Conservation (phyloP, 2,888 invertebrate genomes). For the Limulus polyphemus region DNA sequence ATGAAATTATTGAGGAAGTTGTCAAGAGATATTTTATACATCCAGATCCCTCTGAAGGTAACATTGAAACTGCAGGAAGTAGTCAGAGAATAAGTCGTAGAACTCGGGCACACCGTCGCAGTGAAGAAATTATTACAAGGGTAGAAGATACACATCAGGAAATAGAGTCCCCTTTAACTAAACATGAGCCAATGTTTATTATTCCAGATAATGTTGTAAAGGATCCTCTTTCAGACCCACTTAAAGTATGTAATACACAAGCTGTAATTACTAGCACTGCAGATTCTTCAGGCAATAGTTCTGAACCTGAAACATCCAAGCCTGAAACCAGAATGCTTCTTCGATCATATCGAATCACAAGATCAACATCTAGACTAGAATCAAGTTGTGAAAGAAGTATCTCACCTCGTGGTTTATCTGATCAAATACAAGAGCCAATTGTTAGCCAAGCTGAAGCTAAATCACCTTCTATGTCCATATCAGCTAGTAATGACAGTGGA, state of each 20-base stretch:
- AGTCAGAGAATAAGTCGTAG: slow-evolving; percentile 15
- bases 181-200: slow-evolving; percentile 1
- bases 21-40: slow-evolving; percentile 48
- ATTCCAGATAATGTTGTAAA: slow-evolving; percentile 1
- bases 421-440: neutral
- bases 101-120: slow-evolving; percentile 21
- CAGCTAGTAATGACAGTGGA: neutral
- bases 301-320: neutral
- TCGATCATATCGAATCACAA: slow-evolving; percentile 21
- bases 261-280: no score
- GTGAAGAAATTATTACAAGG: slow-evolving; percentile 21
- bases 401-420: neutral
- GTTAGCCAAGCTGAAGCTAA: no score
- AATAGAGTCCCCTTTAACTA: slow-evolving; percentile 1
- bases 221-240: neutral
- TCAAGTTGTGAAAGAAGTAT: neutral
- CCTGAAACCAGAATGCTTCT: slow-evolving; percentile 6
- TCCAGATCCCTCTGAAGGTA: slow-evolving; percentile 6
- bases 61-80: slow-evolving; percentile 5
- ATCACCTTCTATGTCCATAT: neutral
- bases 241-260: neutral
- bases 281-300: no score
- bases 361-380: slow-evolving; percentile 20
- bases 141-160: slow-evolving; percentile 11
- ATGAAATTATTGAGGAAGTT: slow-evolving; percentile 81